These are phyloP conservation scores for Lathamus discolor DNA, from an alignment of 2,113 vertebrate genomes.

Conservation along the genomic window DNA sequence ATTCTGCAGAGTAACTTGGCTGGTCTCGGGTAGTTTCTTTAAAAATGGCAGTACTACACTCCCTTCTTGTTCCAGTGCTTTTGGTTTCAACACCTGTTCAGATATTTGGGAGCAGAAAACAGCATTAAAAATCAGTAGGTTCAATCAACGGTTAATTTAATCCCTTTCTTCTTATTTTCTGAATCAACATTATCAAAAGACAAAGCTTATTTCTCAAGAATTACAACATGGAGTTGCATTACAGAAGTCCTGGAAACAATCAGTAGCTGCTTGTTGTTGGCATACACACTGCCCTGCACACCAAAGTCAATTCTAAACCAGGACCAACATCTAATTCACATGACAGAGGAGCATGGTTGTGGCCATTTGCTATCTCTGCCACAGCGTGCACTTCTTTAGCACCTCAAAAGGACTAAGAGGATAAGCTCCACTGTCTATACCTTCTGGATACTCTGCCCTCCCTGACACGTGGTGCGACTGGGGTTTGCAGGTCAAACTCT, in stretches of 20 bases:
- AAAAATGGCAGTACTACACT: slow-evolving; percentile 41
- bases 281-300: background rate
- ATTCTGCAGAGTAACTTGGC: slow-evolving; percentile 53
- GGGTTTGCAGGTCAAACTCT: background rate
- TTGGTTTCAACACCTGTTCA: slow-evolving; percentile 40
- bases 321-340: background rate
- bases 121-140: background rate
- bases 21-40: slow-evolving; percentile 40
- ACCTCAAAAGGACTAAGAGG: background rate
- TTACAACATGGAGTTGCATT: background rate
- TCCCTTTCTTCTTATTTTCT: background rate
- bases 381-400: background rate
- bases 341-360: background rate
- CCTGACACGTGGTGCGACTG: background rate
- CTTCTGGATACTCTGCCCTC: background rate
- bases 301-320: background rate
- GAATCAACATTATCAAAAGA: background rate
- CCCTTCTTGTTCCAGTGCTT: slow-evolving; percentile 43
- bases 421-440: background rate
- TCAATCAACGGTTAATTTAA: background rate
- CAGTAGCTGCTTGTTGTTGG: background rate
- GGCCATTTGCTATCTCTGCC: background rate
- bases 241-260: background rate
- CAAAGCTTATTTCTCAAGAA: background rate
- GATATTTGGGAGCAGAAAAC: background rate